Base-by-base conservation (phyloP, 30 jellyfish, hydroid and myxozoan species). In the Clytia hemisphaerica region DNA sequence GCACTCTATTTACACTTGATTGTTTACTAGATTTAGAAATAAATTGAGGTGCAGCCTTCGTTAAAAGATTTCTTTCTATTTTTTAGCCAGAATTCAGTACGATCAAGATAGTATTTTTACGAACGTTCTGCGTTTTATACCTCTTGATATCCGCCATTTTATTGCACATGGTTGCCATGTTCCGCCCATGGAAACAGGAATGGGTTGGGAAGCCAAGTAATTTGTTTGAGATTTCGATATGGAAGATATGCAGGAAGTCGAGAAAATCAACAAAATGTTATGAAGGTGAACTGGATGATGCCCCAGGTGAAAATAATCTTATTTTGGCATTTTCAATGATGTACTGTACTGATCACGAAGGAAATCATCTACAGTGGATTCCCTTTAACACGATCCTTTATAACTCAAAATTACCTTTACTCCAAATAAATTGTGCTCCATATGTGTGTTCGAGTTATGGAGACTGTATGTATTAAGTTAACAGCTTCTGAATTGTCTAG, bases 141-240 rank as follows among this genome's bases (percentile, higher is more conserved):
- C 38, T 57, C 16, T n/a, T 57, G 16, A 22, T 0, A 12, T 7
- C 12, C 48, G 70, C 70, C 5, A 57, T 57, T n/a, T 6, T 57
- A 26, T 21, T 57, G 14, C 25, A 37, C 12, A 57, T 57, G 70
- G 30, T 37, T 30, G 6, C 30, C 0, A 25, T 57, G 44, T 57
- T 0, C 0, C 27, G 33, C 7, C 70, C 70, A 57, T 57, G 70
- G 70, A 57, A 57, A 57, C 70, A 57, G 42, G 70, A 57, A 33
- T 21, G 19, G 0, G 26, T 7, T 9, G 70, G 70, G 6, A 57
- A 57, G 0, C 25, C 55, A 1, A 2, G 2, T 4, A 22, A 21
- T 2, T 16, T 21, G 18, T 21, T 57, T 5, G 70, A 57, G 30
- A 22, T 57, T 57, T 57, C 70, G 30, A 6, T 57, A 5, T 57